These are phyloP conservation scores for Micropoecilia bifurca DNA, from an alignment of 2,797 vertebrate genomes.

Conservation along the genomic window DNA sequence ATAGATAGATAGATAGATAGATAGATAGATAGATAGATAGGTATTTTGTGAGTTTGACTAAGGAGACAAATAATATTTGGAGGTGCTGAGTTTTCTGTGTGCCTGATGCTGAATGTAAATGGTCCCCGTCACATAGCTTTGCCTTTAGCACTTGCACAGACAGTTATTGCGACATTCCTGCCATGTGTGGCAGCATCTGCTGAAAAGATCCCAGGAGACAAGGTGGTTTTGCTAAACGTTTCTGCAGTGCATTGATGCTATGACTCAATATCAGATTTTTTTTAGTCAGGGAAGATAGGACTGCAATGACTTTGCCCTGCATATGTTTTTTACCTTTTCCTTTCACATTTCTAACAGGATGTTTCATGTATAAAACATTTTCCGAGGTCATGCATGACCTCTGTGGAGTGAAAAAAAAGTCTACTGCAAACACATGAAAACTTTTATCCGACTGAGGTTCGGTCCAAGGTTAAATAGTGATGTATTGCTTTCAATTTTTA, in stretches of 20 bases:
- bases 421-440: not conserved
- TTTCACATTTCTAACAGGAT: constrained; percentile 12
- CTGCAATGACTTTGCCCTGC: constrained; percentile 1
- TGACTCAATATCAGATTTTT: constrained; percentile 14
- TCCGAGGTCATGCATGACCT: constrained; percentile 18
- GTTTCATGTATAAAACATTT: constrained; percentile 7
- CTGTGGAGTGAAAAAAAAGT: not conserved
- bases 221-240: constrained; percentile 43
- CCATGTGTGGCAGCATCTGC: constrained; percentile 51
- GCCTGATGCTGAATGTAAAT: constrained; percentile 48
- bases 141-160: constrained; percentile 47
- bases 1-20: not conserved
- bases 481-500: constrained; percentile 6
- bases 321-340: constrained; percentile 11
- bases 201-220: constrained; percentile 48
- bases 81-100: constrained; percentile 39
- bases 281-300: constrained; percentile 1
- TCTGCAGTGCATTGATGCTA: constrained; percentile 17
- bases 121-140: constrained; percentile 43
- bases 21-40: not conserved
- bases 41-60: constrained; percentile 32
- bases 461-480: not conserved
- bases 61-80: constrained; percentile 40
- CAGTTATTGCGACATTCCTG: constrained; percentile 46
- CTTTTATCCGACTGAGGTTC: constrained; percentile 10